Evolutionary conservation across 2,888 invertebrate species (phyloP).

Genomic region (Nasonia oneida): DNA sequence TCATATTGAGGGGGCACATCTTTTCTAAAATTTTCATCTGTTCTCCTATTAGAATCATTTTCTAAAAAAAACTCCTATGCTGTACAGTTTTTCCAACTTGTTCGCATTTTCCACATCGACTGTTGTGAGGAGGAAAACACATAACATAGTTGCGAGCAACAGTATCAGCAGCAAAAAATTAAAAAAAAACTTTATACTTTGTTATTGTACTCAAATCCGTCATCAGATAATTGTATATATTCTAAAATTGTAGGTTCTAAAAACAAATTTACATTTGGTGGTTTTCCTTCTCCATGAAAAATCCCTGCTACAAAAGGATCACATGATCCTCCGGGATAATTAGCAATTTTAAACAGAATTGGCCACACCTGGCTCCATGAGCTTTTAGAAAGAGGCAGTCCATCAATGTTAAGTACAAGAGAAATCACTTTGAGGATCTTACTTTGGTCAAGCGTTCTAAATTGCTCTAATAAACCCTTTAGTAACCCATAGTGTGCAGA

Average conservation of each 20-base stretch:
- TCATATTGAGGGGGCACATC: conserved; percentile 2
- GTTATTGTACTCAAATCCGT: conserved; percentile 51
- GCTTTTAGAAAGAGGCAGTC: conserved; percentile 20
- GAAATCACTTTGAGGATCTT: background rate
- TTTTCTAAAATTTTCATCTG: conserved; percentile 38
- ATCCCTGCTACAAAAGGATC: conserved; percentile 55
- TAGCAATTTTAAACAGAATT: conserved; percentile 42
- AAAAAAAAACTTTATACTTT: conserved; percentile 44
- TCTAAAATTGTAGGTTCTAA: conserved; percentile 59
- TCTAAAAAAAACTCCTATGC: background rate
- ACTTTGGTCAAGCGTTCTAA: background rate
- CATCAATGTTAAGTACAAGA: conserved; percentile 30
- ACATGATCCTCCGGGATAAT: background rate
- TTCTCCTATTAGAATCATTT: conserved; percentile 14
- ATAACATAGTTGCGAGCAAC: conserved; percentile 60
- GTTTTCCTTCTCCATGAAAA: conserved; percentile 60
- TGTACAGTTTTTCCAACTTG: background rate
- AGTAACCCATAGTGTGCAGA: background rate
- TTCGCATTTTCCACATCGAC: conserved; percentile 12
- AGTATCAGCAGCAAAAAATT: conserved; percentile 58
- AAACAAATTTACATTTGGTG: conserved; percentile 53
- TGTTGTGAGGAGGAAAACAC: conserved; percentile 55
- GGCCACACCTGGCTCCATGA: conserved; percentile 27
- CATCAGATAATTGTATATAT: conserved; percentile 32
- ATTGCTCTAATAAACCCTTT: background rate